Evolutionary conservation across 2,888 invertebrate genomes (phyloP).

Genomic region (Ichneumoninae sp.): DNA sequence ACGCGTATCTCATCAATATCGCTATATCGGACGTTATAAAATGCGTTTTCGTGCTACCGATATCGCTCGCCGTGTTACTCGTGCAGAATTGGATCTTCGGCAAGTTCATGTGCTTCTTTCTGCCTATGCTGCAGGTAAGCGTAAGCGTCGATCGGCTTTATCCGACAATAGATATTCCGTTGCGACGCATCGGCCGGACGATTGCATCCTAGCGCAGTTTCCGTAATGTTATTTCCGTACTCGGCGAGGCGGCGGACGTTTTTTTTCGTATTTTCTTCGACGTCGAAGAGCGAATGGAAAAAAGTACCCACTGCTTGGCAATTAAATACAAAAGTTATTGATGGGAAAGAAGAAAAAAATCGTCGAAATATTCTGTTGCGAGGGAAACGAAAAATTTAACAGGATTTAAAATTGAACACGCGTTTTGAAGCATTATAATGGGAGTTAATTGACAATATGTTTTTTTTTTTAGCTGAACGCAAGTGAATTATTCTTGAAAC

Average conservation of each 20-base stretch:
- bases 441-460: background rate
- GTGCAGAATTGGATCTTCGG: constrained; percentile 91
- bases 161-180: background rate
- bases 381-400: no score
- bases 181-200: background rate
- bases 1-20: constrained; percentile 88
- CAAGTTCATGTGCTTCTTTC: constrained; percentile 89
- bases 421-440: background rate
- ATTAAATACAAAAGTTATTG: no score
- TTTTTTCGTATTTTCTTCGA: background rate
- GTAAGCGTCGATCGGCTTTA: background rate
- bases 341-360: background rate
- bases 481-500: no score
- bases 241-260: background rate
- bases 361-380: no score
- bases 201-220: background rate
- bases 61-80: constrained; percentile 88
- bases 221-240: background rate
- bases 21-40: constrained; percentile 89
- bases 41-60: constrained; percentile 88
- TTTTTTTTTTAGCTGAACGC: background rate
- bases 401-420: no score
- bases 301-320: background rate
- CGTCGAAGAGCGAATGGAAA: background rate
- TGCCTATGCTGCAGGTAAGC: constrained; percentile 90